Percentiles rank a stretch among this genome's conserved stretches.
phyloP scores from a whole-genome alignment of 2,888 invertebrate species.

The Endomychus coccineus region DNA sequence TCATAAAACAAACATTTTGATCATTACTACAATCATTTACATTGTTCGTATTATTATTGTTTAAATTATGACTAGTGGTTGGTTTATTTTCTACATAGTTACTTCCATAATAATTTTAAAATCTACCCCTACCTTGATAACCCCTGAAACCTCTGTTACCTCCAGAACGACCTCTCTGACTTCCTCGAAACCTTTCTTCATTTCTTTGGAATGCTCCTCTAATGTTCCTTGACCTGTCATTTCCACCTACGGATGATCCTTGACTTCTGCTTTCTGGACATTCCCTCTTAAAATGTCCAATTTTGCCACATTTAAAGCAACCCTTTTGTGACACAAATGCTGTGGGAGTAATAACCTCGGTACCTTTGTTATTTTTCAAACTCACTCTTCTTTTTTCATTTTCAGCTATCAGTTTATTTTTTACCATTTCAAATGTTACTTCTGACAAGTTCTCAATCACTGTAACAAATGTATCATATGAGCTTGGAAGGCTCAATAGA shows the following conservation, averaged over 20 bases:
- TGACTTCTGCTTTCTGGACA: constrained; percentile 1
- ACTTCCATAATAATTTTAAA: too few relatives aligned
- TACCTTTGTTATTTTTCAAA: constrained; percentile 4
- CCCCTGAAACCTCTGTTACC: too few relatives aligned
- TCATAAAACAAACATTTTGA: too few relatives aligned
- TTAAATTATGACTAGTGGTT: too few relatives aligned
- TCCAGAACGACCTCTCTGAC: too few relatives aligned
- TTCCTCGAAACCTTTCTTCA: too few relatives aligned
- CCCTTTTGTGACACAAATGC: constrained; percentile 4
- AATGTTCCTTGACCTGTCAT: neutral
- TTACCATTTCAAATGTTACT: constrained; percentile 7
- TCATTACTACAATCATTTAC: too few relatives aligned
- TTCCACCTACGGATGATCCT: neutral
- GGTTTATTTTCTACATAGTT: too few relatives aligned
- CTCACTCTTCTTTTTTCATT: constrained; percentile 9
- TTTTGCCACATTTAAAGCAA: constrained; percentile 8
- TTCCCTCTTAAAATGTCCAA: constrained; percentile 6
- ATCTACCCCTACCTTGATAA: too few relatives aligned
- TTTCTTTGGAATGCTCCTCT: too few relatives aligned
- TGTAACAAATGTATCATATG: constrained; percentile 6
- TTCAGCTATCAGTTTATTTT: constrained; percentile 7
- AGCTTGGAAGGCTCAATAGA: constrained; percentile 2
- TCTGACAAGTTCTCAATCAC: constrained; percentile 8
- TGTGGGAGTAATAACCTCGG: neutral
- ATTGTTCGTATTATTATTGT: too few relatives aligned